Conservation (phyloP, 2,113 vertebrate species). For the Aleadryas rufinucha region DNA sequence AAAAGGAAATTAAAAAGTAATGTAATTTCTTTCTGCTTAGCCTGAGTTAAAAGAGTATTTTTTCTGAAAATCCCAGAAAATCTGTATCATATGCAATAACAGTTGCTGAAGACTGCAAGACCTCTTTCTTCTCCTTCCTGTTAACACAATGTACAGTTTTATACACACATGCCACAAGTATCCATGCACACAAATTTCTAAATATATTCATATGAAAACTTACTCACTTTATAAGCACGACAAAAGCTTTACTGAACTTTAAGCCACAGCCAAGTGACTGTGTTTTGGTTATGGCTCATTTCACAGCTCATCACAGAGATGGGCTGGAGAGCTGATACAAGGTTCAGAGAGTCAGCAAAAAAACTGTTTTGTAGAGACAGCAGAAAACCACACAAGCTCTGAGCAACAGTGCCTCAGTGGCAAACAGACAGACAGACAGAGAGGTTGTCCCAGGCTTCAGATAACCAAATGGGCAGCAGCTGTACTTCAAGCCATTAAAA, state of each 20-base stretch:
- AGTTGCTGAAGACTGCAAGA: neutral
- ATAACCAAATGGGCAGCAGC: neutral
- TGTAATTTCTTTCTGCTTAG: neutral
- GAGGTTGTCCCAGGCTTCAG: neutral
- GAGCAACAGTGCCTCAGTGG: fast-evolving
- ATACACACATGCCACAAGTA: neutral
- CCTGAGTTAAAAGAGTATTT: neutral
- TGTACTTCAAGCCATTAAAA: neutral
- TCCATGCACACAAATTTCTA: neutral
- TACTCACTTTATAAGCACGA: neutral
- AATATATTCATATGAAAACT: neutral
- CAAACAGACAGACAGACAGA: neutral
- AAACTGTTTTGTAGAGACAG: neutral
- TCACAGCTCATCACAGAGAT: neutral
- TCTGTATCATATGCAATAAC: neutral
- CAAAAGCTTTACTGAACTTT: neutral
- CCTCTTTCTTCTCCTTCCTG: neutral
- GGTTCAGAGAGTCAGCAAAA: neutral
- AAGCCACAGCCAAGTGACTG: neutral
- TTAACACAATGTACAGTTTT: neutral
- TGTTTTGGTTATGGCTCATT: neutral
- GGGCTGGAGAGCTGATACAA: neutral
- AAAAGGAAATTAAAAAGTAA: neutral
- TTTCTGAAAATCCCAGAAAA: neutral
- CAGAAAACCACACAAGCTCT: neutral